Conservation (phyloP, 2,113 vertebrate genomes). For the Notarius quadriscutis region DNA sequence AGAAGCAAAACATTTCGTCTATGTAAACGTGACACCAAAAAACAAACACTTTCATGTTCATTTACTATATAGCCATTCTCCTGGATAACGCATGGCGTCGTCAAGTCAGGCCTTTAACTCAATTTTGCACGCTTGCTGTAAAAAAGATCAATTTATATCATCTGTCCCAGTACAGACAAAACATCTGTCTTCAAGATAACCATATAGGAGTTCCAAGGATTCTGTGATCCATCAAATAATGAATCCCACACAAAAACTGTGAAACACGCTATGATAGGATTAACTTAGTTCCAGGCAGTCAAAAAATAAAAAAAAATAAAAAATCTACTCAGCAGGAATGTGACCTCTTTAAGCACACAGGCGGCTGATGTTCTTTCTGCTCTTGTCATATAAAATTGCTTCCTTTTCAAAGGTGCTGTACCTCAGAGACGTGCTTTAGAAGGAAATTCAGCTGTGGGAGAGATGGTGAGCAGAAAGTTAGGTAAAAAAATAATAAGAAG, state of each 20-base stretch:
- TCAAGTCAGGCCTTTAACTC: neutral
- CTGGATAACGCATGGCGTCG: neutral
- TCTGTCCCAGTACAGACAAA: constrained; percentile 28
- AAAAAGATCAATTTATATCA: constrained; percentile 25
- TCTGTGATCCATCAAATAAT: constrained; percentile 33
- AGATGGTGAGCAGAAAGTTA: neutral
- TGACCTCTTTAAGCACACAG: constrained; percentile 39
- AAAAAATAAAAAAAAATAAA: neutral
- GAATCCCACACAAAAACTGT: constrained; percentile 24
- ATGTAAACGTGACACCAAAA: neutral
- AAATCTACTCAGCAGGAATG: constrained; percentile 7
- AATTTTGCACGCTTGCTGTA: constrained; percentile 5
- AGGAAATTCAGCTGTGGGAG: neutral
- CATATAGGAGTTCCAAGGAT: constrained; percentile 31
- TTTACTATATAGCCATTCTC: neutral
- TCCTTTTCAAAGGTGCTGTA: constrained; percentile 11
- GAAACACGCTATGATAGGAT: neutral
- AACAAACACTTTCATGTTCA: neutral
- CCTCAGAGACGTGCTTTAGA: constrained; percentile 19
- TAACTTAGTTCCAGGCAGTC: constrained; percentile 19
- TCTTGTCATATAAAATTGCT: constrained; percentile 20
- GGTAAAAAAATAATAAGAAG: too few species aligned
- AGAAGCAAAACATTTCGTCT: neutral
- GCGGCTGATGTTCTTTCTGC: constrained; percentile 12
- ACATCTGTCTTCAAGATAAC: constrained; percentile 44